Evolutionary conservation across 2,113 vertebrate species (phyloP).

Genomic region (Saccopteryx bilineata): DNA sequence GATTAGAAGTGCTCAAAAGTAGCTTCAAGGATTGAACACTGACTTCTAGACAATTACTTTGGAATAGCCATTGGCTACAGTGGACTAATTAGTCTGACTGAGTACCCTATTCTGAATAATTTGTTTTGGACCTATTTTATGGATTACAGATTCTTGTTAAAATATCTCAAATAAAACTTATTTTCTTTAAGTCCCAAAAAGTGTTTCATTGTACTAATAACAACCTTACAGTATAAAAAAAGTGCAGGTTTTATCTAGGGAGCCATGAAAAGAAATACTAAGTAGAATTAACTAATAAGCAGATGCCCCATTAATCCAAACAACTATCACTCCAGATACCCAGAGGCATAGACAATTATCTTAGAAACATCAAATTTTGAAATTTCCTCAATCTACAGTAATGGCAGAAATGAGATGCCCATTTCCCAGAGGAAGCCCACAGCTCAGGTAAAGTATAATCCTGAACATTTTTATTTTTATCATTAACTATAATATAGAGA

Average conservation of each 20-base stretch:
- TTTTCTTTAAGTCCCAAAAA: slow-evolving; percentile 47
- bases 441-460: slow-evolving; percentile 26
- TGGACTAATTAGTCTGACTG: slow-evolving; percentile 53
- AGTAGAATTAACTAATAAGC: slow-evolving; percentile 42
- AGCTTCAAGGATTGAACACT: neutral
- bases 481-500: slow-evolving; percentile 51
- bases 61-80: neutral
- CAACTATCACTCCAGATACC: neutral
- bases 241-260: neutral
- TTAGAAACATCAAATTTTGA: slow-evolving; percentile 58
- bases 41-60: neutral
- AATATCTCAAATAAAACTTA: slow-evolving; percentile 31
- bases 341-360: slow-evolving; percentile 58
- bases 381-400: neutral
- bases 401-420: neutral
- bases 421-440: slow-evolving; percentile 27
- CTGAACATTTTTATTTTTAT: slow-evolving; percentile 63
- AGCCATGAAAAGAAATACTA: slow-evolving; percentile 43
- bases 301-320: slow-evolving; percentile 65
- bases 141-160: slow-evolving; percentile 48
- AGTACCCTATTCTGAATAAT: slow-evolving; percentile 32
- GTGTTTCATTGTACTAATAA: neutral
- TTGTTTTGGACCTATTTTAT: slow-evolving; percentile 40
- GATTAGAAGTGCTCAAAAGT: neutral
- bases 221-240: slow-evolving; percentile 20